These are phyloP conservation scores for Pogona vitticeps DNA, from an alignment of 2,113 vertebrate species.

Conservation along the genomic window DNA sequence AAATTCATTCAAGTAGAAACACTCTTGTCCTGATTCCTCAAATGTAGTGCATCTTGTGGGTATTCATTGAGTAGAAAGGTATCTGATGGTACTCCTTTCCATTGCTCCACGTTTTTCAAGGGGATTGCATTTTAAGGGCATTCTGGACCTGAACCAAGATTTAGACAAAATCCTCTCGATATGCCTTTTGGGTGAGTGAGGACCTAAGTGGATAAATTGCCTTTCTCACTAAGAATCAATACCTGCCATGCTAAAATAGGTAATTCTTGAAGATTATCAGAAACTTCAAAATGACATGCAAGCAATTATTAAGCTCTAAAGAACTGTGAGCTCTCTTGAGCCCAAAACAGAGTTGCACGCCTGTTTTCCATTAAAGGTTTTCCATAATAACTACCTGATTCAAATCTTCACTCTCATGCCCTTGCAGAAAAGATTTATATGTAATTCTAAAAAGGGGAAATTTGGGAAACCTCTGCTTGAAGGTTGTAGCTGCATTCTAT, in stretches of 20 bases:
- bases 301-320: not conserved
- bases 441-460: no score
- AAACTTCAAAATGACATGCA: not conserved
- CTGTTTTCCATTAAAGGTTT: no score
- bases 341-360: not conserved
- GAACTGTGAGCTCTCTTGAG: not conserved
- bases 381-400: no score
- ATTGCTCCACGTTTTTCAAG: not conserved
- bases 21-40: not conserved
- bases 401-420: no score
- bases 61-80: not conserved
- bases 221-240: constrained; percentile 25
- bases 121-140: not conserved
- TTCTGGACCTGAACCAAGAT: not conserved
- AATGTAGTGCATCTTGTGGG: not conserved
- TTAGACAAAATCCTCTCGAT: no score
- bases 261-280: not conserved
- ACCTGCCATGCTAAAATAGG: not conserved
- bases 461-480: no score
- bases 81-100: not conserved
- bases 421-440: no score
- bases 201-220: no score
- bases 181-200: no score
- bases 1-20: no score
- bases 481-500: no score